These are phyloP conservation scores for Bettongia penicillata DNA, from an alignment of 2,113 vertebrate species.

Conservation along the genomic window DNA sequence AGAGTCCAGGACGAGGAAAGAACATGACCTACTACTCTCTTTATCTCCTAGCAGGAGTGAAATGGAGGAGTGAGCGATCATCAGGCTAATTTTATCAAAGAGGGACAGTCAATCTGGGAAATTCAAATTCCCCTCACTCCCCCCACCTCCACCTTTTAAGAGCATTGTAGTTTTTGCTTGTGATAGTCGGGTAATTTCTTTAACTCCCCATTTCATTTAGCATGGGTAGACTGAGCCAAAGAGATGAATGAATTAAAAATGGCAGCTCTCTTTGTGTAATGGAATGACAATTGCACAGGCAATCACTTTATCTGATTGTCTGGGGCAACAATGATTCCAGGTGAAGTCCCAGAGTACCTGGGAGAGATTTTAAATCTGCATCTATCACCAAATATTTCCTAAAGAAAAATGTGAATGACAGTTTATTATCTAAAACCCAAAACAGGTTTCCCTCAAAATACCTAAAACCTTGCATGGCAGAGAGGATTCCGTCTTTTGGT, in stretches of 20 bases:
- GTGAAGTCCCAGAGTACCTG: not conserved
- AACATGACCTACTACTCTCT: not conserved
- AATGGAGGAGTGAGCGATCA: not conserved
- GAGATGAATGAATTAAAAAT: constrained; percentile 33
- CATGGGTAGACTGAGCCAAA: constrained; percentile 44
- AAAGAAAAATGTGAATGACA: not conserved
- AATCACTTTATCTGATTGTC: constrained; percentile 30
- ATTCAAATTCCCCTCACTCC: not conserved
- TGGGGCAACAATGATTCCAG: not conserved
- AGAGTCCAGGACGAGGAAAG: not conserved
- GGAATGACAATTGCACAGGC: constrained; percentile 12
- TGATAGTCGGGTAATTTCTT: constrained; percentile 40
- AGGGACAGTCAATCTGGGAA: constrained; percentile 17
- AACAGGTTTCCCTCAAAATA: constrained; percentile 47
- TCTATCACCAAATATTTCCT: not conserved
- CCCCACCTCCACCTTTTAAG: not conserved
- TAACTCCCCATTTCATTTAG: constrained; percentile 45
- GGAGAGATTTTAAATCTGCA: not conserved
- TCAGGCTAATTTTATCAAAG: constrained; percentile 27
- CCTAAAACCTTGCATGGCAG: constrained; percentile 22
- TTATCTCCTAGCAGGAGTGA: not conserved
- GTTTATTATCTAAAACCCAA: not conserved
- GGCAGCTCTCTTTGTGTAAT: constrained; percentile 28
- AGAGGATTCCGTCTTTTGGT: constrained; percentile 13
- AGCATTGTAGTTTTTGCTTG: constrained; percentile 17